phyloP scores from a whole-genome alignment of 2,888 invertebrate species.

The Antitype chi region DNA sequence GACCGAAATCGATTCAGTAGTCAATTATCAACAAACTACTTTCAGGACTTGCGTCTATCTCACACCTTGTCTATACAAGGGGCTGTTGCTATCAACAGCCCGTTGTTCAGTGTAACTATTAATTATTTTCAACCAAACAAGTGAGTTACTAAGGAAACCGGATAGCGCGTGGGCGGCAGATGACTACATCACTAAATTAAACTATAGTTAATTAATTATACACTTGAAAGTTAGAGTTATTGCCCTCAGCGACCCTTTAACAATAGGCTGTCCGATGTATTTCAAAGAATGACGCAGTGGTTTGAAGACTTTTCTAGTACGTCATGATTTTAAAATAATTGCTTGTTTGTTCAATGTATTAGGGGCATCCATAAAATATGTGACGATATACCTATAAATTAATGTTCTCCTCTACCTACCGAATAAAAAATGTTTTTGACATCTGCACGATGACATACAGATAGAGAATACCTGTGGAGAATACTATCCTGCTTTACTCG shows the following conservation, averaged over 20 bases:
- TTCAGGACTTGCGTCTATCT: no score
- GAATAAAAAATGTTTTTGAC: neutral
- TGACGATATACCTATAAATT: neutral
- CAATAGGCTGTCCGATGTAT: neutral
- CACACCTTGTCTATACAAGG: no score
- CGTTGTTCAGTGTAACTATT: neutral
- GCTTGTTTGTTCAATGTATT: neutral
- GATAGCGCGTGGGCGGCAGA: conserved; percentile 11
- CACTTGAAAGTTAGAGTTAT: neutral
- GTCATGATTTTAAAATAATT: conserved; percentile 1
- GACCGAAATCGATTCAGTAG: no score
- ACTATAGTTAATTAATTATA: conserved; percentile 28
- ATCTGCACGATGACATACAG: neutral
- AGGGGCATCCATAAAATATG: neutral
- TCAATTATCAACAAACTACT: no score
- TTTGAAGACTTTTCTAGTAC: neutral
- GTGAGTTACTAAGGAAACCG: neutral
- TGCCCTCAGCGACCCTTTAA: neutral
- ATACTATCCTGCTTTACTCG: neutral
- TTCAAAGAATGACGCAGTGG: neutral
- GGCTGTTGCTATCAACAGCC: neutral
- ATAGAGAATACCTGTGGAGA: no score
- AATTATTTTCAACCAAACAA: conserved; percentile 29
- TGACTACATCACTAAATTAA: conserved; percentile 29
- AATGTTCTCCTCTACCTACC: neutral